Base-by-base conservation (phyloP, 2,113 vertebrate species). In the Tenrec ecaudatus region DNA sequence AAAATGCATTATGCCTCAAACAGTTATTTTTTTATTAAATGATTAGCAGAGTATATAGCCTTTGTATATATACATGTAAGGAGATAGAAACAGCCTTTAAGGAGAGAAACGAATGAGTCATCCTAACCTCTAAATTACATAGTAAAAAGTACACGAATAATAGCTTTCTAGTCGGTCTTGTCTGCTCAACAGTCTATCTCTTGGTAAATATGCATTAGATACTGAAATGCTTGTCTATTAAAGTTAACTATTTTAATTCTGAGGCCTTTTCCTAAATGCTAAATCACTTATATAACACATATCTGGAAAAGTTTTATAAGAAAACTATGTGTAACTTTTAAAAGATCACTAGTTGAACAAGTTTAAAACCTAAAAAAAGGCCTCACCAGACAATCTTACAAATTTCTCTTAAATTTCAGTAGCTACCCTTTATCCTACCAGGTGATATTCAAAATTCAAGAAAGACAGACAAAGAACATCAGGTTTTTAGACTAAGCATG, bases 11-110 rank as follows among this genome's bases (percentile, higher is more conserved):
- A 31, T 25, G 17, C 11, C 85, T 29, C 17, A 38, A 57, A 6
- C 53, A 81, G 53, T 86, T 94, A 77, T 64, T 93, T 94, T 66
- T 89, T 62, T 89, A 77, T 95, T 90, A 75, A 91, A 82, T 69
- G 87, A 91, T 94, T 87, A 82, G 57, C 73, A 89, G 64, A 89
- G 38, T 64, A 92, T 57, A 93, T 68, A 91, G 14, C 68, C 0
- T 92, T 87, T 53, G 68, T 53, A 58, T 85, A 53, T 43, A 53
- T 71, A 5, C 53, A 36, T 11, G 40, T 43, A 90, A 53, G 62
- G 82, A 91, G 87, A 87, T 2, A 85, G 84, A 96, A 96, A 89
- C 15, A 95, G 38, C 31, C 77, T 64, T 53, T 43, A 19, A 92
- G 60, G 88, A 53, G 81, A 84, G 94, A 82, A 89, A 93, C 89